Percentiles rank a stretch among this genome's conserved stretches.
These are phyloP conservation scores for Nomada hirtipes DNA, from an alignment of 2,888 invertebrate species.

Conservation along the genomic window DNA sequence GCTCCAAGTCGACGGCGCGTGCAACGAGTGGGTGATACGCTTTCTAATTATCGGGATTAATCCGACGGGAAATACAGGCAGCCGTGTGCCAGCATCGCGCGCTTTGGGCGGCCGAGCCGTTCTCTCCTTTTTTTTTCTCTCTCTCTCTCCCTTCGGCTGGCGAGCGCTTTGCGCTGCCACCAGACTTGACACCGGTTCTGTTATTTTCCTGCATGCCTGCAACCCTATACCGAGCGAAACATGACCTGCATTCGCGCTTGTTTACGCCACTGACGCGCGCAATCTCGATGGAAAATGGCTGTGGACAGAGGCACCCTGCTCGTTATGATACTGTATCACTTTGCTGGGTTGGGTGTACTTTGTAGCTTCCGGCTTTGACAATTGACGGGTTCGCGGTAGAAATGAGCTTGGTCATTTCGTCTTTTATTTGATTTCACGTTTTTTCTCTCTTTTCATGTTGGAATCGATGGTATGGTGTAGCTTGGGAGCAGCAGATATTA, in stretches of 20 bases:
- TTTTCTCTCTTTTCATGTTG: too few species aligned
- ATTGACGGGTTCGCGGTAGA: not conserved
- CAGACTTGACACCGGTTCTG: constrained; percentile 62
- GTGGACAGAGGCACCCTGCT: not conserved
- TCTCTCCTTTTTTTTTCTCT: constrained; percentile 24
- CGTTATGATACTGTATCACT: not conserved
- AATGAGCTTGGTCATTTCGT: not conserved
- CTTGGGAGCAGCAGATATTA: too few species aligned
- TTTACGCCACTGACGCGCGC: constrained; percentile 31
- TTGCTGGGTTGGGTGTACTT: not conserved
- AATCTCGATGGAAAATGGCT: constrained; percentile 31
- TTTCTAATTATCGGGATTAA: constrained; percentile 80
- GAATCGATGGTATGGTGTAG: too few species aligned
- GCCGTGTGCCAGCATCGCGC: constrained; percentile 62
- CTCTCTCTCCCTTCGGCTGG: constrained; percentile 28
- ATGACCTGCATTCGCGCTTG: constrained; percentile 54
- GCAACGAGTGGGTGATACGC: constrained; percentile 79
- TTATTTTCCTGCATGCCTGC: constrained; percentile 50
- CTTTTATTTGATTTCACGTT: too few species aligned
- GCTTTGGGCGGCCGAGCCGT: constrained; percentile 49
- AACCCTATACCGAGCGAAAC: constrained; percentile 32
- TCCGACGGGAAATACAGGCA: constrained; percentile 68
- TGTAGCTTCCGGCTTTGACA: not conserved
- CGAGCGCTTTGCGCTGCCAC: constrained; percentile 39
- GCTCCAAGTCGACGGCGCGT: constrained; percentile 75